Base-by-base conservation (phyloP, 1,140 invertebrate genomes). In the Globodera rostochiensis region DNA sequence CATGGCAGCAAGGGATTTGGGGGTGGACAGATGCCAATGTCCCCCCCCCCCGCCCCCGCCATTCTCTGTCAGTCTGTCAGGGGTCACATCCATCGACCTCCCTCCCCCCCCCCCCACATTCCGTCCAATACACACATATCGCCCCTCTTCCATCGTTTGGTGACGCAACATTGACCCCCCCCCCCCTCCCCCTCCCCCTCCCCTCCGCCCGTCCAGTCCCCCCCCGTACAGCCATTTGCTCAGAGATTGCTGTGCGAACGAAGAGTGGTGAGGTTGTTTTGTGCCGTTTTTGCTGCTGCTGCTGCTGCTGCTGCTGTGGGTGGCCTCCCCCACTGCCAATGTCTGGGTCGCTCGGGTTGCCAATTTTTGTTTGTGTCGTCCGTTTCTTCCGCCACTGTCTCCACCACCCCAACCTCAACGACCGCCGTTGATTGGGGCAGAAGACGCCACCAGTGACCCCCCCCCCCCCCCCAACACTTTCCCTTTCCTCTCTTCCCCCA, bases 101-200 rank as follows among this genome's bases (percentile, higher is more conserved):
- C 11, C 8, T 71, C n/a, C 46, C n/a, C 66, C 7, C 66, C 7
- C n/a, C 21, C 69, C 8, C 5, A 15, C 11, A 70, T 70, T 9
- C 25, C 69, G 21, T 71, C 69, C 69, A 13, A 36, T 21, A 36
- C 69, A 45, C 25, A 21, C 69, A 9, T 71, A 21, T 71, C 69
- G 6, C 25, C 21, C 69, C 46, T 15, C 6, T 47, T 21, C n/a
- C 69, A 71, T 47, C 46, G 69, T 71, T 36, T 45, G 25, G 69
- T 71, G 69, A 71, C 69, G 69, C 69, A 71, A 71, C 69, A 71
- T 47, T 71, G n/a, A 21, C n/a, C 69, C 69, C 21, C 25, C 25
- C 25, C 66, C 66, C 19, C 5, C 15, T 15, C n/a, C 7, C 15
- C 66, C n/a, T 4, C 69, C 25, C 6, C 3, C 69, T 8, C 57